A percentile compares a stretch with the other conserved stretches of the same genome.
Conservation (phyloP, 1,140 invertebrate species). For the Dendrolimus kikuchii region DNA sequence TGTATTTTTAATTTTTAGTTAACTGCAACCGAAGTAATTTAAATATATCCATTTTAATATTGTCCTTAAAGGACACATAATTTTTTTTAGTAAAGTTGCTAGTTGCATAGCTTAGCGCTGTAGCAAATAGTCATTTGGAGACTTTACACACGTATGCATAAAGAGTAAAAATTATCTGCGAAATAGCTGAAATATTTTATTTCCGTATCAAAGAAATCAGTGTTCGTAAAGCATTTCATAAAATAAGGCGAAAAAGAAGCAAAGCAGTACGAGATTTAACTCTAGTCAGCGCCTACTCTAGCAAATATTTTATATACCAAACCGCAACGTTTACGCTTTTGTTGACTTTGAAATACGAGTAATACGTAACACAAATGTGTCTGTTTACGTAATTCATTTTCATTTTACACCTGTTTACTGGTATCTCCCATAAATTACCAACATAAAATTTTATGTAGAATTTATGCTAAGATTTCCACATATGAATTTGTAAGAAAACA, state of each 20-base stretch:
- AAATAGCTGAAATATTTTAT: conserved; percentile 14
- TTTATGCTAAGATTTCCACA: too few species aligned
- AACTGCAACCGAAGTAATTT: too few species aligned
- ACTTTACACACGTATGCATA: too few species aligned
- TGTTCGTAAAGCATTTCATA: conserved; percentile 5
- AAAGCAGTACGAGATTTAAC: conserved; percentile 29
- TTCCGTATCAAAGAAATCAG: conserved; percentile 15
- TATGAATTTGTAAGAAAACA: too few species aligned
- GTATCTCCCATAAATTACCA: too few species aligned
- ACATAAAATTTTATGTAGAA: too few species aligned
- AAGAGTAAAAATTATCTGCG: neutral
- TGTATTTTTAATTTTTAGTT: too few species aligned
- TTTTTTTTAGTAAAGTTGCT: conserved; percentile 5
- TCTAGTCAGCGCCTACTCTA: conserved; percentile 6
- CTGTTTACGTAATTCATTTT: too few species aligned
- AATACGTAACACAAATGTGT: neutral
- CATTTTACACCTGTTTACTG: too few species aligned
- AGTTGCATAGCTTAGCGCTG: conserved; percentile 4
- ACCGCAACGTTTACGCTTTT: conserved; percentile 10
- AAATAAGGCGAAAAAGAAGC: conserved; percentile 12
- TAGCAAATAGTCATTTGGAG: neutral
- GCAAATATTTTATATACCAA: conserved; percentile 12
- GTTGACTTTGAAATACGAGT: neutral
- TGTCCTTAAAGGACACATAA: too few species aligned
- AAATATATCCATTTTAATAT: too few species aligned